These are phyloP conservation scores for Chrysomallon squamiferum DNA, from an alignment of 1,140 invertebrate species.

Conservation along the genomic window DNA sequence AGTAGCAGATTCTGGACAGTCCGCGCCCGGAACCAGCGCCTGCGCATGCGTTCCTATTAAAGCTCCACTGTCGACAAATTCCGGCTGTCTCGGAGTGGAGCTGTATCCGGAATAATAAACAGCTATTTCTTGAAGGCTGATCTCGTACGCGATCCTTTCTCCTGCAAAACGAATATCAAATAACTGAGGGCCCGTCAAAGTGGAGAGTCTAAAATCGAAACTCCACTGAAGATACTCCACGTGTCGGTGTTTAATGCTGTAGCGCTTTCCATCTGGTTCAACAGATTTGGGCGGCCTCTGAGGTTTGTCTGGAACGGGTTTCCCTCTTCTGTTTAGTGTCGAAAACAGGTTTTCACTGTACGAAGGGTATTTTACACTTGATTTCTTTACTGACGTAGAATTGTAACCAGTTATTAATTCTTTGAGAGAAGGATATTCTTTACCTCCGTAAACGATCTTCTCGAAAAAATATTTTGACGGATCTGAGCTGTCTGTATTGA, in stretches of 20 bases:
- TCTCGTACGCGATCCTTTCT: constrained; percentile 26
- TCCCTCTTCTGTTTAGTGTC: constrained; percentile 22
- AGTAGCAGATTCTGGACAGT: constrained; percentile 41
- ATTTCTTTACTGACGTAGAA: constrained; percentile 30
- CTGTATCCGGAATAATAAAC: constrained; percentile 20
- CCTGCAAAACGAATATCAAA: constrained; percentile 23
- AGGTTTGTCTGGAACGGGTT: constrained; percentile 12
- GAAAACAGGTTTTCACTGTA: constrained; percentile 24
- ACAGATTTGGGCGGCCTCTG: constrained; percentile 13
- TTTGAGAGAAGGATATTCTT: constrained; percentile 24
- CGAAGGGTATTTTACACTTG: constrained; percentile 23
- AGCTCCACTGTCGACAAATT: constrained; percentile 17
- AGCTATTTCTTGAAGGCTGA: constrained; percentile 24
- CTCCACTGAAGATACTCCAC: constrained; percentile 29
- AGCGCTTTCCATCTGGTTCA: constrained; percentile 35
- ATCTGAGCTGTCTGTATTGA: constrained; percentile 17
- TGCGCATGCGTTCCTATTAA: constrained; percentile 9
- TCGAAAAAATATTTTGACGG: constrained; percentile 12
- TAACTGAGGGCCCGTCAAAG: constrained; percentile 20
- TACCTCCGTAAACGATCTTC: constrained; percentile 27
- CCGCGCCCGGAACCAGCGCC: constrained; percentile 23
- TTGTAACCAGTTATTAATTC: constrained; percentile 26
- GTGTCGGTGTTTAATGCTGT: constrained; percentile 16
- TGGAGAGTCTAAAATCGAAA: constrained; percentile 27
- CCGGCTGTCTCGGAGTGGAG: constrained; percentile 1